Conservation (phyloP, 2,113 vertebrate genomes). For the Mastomys natalensis region DNA sequence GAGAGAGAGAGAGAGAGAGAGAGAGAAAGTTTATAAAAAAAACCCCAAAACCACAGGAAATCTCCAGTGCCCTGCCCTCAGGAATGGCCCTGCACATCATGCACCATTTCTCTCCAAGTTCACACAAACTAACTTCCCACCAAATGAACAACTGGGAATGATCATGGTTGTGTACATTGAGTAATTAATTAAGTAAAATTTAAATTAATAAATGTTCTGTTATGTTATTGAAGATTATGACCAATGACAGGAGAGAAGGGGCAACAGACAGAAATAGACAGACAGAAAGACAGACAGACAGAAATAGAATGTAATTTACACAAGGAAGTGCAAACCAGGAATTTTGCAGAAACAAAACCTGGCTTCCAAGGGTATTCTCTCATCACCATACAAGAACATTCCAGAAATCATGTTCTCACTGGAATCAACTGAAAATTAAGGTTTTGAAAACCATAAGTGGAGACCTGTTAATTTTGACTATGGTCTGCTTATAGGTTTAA, state of each 20-base stretch:
- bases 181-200: not conserved
- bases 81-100: not conserved
- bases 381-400: conserved; percentile 21
- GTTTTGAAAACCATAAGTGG: not conserved
- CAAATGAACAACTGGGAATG: not conserved
- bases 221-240: not conserved
- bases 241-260: not conserved
- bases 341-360: conserved; percentile 56
- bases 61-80: not conserved
- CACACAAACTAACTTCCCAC: conserved; percentile 42
- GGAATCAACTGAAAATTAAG: not conserved
- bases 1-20: no score
- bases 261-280: not conserved
- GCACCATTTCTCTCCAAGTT: not conserved
- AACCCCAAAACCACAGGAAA: not conserved
- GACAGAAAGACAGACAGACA: not conserved
- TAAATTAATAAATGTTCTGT: conserved; percentile 32
- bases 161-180: not conserved
- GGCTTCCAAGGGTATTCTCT: conserved; percentile 42
- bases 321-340: conserved; percentile 9
- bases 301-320: no score
- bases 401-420: conserved; percentile 54
- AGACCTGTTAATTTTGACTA: not conserved
- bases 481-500: not conserved
- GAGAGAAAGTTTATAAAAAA: not conserved